Percentiles rank a stretch among this genome's conserved stretches.
phyloP scores from a whole-genome alignment of 2,888 invertebrate species.

The Gastracanthus pulcherrimus region DNA sequence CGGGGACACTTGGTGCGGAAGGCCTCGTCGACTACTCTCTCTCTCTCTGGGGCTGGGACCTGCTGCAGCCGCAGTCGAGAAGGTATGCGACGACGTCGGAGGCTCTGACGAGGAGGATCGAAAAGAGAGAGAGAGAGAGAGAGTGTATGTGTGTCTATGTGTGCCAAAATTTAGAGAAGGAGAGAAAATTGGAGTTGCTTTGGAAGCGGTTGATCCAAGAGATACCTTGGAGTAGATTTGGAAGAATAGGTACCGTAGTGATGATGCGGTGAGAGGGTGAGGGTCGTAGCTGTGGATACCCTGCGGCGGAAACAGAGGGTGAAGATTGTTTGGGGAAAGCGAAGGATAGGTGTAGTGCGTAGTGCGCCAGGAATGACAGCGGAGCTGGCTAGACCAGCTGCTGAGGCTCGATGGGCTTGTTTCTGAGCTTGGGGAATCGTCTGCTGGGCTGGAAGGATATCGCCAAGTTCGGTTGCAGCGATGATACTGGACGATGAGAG shows the following conservation, averaged over 20 bases:
- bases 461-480: conserved; percentile 8
- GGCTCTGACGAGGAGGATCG: conserved; percentile 20
- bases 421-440: not conserved
- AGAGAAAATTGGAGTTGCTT: not conserved
- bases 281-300: too few relatives aligned
- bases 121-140: not conserved
- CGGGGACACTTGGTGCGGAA: not conserved
- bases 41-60: not conserved
- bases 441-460: conserved; percentile 5
- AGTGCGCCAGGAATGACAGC: not conserved
- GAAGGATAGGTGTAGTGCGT: not conserved
- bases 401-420: conserved; percentile 4
- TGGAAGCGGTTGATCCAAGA: too few relatives aligned
- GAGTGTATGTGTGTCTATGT: too few relatives aligned
- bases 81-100: conserved; percentile 49
- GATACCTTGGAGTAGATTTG: too few relatives aligned
- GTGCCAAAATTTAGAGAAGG: conserved; percentile 1
- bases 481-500: conserved; percentile 40
- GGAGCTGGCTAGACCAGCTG: conserved; percentile 3
- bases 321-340: not conserved
- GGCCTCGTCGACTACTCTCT: not conserved
- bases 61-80: conserved; percentile 25
- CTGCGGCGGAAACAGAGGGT: too few relatives aligned
- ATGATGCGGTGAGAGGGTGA: too few relatives aligned
- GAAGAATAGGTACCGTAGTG: too few relatives aligned